These are phyloP conservation scores for Anolis carolinensis DNA, from an alignment of 2,113 vertebrate genomes.

Conservation along the genomic window DNA sequence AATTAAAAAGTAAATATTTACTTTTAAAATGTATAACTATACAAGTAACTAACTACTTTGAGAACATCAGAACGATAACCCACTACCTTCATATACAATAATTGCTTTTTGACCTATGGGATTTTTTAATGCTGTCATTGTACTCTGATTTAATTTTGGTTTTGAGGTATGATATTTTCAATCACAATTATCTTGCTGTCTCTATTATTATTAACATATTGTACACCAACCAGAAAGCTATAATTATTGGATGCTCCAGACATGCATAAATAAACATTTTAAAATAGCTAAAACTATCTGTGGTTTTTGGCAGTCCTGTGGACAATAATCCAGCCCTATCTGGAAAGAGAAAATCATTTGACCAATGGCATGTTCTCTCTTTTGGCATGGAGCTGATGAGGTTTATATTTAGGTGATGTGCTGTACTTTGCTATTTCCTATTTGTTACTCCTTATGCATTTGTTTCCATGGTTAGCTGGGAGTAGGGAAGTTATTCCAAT, in stretches of 20 bases:
- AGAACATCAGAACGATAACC: too few species aligned
- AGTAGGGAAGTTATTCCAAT: background rate
- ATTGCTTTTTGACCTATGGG: too few species aligned
- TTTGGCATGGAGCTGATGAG: background rate
- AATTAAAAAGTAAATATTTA: too few species aligned
- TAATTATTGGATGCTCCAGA: background rate
- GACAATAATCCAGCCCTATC: background rate
- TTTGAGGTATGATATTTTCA: background rate
- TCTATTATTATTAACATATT: too few species aligned
- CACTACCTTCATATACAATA: too few species aligned
- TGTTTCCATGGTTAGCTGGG: conserved; percentile 9
- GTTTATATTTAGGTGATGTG: background rate
- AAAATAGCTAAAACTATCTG: background rate
- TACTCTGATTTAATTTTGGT: too few species aligned
- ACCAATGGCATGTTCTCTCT: background rate
- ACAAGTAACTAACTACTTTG: too few species aligned
- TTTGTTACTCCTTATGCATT: background rate
- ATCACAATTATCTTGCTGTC: too few species aligned
- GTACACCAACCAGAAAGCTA: too few species aligned
- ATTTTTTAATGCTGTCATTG: too few species aligned
- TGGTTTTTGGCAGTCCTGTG: background rate
- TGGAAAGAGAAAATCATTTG: background rate
- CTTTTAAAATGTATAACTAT: too few species aligned
- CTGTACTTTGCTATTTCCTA: background rate
- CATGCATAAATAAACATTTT: background rate